Conservation (phyloP, 2,888 invertebrate species). For the Mongoloraphidia duomilia region DNA sequence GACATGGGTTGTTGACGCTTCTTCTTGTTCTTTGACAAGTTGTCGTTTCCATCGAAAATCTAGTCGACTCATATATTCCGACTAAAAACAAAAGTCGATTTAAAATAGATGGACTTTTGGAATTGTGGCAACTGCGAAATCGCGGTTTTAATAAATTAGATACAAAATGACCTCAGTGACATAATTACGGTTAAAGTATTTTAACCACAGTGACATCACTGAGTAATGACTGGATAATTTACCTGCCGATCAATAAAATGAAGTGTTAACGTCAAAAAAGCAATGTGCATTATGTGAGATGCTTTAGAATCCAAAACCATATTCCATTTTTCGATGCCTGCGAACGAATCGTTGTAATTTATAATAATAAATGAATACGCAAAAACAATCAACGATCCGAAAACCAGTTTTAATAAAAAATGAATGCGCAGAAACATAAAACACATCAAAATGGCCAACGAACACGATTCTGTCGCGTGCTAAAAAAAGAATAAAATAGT, state of each 20-base stretch:
- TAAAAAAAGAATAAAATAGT: constrained; percentile 29
- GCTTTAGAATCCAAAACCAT: constrained; percentile 49
- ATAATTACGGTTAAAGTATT: no score
- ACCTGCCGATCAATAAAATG: constrained; percentile 77
- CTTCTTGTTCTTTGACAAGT: constrained; percentile 62
- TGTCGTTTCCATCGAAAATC: constrained; percentile 69
- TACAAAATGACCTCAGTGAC: no score
- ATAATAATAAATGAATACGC: constrained; percentile 58
- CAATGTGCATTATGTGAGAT: constrained; percentile 58
- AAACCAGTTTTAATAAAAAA: constrained; percentile 62
- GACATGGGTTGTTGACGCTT: constrained; percentile 71
- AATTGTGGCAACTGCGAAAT: neutral
- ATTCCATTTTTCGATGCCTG: constrained; percentile 53
- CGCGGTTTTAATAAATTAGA: neutral
- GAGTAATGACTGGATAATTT: no score
- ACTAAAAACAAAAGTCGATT: constrained; percentile 27
- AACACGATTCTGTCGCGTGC: constrained; percentile 64
- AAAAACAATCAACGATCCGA: constrained; percentile 47
- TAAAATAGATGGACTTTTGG: neutral
- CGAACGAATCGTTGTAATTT: constrained; percentile 38
- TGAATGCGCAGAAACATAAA: constrained; percentile 78
- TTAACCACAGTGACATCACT: no score
- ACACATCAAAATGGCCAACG: constrained; percentile 48
- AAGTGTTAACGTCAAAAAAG: constrained; percentile 59
- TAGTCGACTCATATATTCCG: constrained; percentile 76